These are phyloP conservation scores for Hucho hucho DNA, from an alignment of 2,113 vertebrate species.

Conservation along the genomic window DNA sequence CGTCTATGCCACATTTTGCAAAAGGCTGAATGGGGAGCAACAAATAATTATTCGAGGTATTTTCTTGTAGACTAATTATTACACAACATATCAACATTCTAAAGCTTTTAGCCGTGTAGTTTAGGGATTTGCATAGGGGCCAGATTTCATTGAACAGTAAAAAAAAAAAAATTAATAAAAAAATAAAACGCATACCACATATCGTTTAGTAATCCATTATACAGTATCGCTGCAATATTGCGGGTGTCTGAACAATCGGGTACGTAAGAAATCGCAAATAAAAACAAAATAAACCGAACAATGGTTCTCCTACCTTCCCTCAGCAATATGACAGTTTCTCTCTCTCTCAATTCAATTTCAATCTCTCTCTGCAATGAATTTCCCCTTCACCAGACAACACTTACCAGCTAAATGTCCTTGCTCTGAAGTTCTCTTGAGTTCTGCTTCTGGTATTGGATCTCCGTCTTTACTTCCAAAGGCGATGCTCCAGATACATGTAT, in stretches of 20 bases:
- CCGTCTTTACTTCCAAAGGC: slow-evolving; percentile 43
- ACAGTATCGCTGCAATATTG: not conserved
- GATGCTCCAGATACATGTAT: slow-evolving; percentile 57
- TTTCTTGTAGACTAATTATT: not conserved
- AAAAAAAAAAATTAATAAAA: not conserved
- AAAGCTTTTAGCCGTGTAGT: not conserved
- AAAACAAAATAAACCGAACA: slow-evolving; percentile 12
- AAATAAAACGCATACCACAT: not conserved
- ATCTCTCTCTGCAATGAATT: not conserved
- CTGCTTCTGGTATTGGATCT: slow-evolving; percentile 21
- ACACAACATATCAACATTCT: not conserved
- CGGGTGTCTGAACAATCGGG: not conserved
- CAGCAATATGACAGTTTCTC: not conserved
- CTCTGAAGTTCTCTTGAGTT: slow-evolving; percentile 51
- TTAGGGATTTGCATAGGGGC: not conserved
- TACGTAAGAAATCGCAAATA: not conserved
- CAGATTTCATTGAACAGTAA: not conserved
- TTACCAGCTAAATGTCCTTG: slow-evolving; percentile 53
- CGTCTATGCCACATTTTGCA: not conserved
- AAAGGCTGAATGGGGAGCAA: too few relatives aligned
- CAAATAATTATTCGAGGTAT: not conserved
- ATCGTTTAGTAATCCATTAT: not conserved
- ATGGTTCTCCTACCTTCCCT: slow-evolving; percentile 10
- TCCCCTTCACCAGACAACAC: slow-evolving; percentile 26
- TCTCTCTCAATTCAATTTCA: too few relatives aligned